These are phyloP conservation scores for Trichonephila clavipes DNA, from an alignment of 1,140 invertebrate genomes.

Conservation along the genomic window DNA sequence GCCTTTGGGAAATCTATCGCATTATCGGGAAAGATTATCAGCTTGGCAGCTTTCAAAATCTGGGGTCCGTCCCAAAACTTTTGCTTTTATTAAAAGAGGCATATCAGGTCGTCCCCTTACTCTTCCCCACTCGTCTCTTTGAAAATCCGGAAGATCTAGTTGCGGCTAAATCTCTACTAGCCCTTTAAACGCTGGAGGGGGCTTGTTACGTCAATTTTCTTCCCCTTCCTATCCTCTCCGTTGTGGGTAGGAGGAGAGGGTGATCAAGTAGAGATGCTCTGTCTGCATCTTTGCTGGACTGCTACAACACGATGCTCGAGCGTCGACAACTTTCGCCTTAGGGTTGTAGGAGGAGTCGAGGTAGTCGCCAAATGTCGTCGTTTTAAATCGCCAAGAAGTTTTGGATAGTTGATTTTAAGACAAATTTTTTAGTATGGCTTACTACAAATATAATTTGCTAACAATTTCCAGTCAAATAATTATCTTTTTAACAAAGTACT, in stretches of 20 bases:
- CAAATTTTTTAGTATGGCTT: no score
- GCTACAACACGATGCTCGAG: constrained; percentile 64
- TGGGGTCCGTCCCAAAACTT: constrained; percentile 66
- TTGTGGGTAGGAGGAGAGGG: constrained; percentile 20
- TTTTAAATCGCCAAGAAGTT: constrained; percentile 22
- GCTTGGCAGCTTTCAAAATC: constrained; percentile 67
- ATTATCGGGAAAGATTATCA: constrained; percentile 73
- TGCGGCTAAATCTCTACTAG: constrained; percentile 68
- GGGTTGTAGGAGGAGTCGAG: constrained; percentile 20
- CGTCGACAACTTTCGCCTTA: constrained; percentile 65
- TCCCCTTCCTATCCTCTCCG: background rate
- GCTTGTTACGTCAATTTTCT: constrained; percentile 62
- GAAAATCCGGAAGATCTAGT: constrained; percentile 72
- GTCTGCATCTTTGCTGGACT: constrained; percentile 67
- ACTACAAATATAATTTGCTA: no score
- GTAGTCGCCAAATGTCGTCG: constrained; percentile 11
- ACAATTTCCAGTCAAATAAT: no score
- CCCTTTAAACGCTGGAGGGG: constrained; percentile 63
- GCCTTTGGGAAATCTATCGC: constrained; percentile 67
- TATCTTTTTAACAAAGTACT: no score
- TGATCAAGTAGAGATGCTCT: constrained; percentile 61
- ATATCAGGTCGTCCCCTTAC: constrained; percentile 41
- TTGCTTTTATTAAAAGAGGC: constrained; percentile 76
- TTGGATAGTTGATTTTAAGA: background rate
- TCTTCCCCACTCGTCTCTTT: constrained; percentile 3